A percentile compares a stretch with the other conserved stretches of the same genome.
These are phyloP conservation scores for Parelbella ahira DNA, from an alignment of 2,888 invertebrate species.

Conservation along the genomic window DNA sequence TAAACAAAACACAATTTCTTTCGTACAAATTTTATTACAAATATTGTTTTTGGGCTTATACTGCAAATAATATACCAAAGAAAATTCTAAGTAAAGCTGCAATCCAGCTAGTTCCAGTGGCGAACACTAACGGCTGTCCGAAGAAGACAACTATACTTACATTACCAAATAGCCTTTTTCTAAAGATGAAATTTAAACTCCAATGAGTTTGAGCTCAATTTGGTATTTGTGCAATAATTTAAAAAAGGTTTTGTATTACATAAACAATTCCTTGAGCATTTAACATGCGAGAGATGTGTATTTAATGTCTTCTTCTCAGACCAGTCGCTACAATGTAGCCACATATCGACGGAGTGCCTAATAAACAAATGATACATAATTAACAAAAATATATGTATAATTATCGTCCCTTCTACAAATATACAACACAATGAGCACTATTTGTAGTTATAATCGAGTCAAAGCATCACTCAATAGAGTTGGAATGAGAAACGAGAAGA, in stretches of 20 bases:
- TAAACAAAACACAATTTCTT: constrained; percentile 45
- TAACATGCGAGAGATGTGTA: background rate
- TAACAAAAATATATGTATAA: constrained; percentile 75
- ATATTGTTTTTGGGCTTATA: constrained; percentile 69
- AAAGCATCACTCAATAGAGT: constrained; percentile 53
- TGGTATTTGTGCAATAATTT: constrained; percentile 22
- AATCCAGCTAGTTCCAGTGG: no score
- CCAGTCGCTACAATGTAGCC: constrained; percentile 49
- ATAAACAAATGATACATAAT: constrained; percentile 37
- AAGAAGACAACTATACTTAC: constrained; percentile 10
- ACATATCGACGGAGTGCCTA: no score
- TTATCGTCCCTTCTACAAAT: constrained; percentile 53
- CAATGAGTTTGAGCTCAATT: constrained; percentile 1
- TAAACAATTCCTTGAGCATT: constrained; percentile 17
- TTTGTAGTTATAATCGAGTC: constrained; percentile 44
- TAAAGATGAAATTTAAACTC: no score
- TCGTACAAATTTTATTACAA: constrained; percentile 79
- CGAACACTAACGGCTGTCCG: constrained; percentile 50
- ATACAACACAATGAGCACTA: constrained; percentile 62
- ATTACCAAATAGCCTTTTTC: no score
- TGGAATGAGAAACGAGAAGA: constrained; percentile 68
- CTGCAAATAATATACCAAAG: constrained; percentile 74
- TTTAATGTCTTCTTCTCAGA: constrained; percentile 34
- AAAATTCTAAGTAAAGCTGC: constrained; percentile 62
- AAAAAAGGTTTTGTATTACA: background rate